Conservation (phyloP, 2,797 vertebrate genomes). For the Ambastaia sidthimunki region DNA sequence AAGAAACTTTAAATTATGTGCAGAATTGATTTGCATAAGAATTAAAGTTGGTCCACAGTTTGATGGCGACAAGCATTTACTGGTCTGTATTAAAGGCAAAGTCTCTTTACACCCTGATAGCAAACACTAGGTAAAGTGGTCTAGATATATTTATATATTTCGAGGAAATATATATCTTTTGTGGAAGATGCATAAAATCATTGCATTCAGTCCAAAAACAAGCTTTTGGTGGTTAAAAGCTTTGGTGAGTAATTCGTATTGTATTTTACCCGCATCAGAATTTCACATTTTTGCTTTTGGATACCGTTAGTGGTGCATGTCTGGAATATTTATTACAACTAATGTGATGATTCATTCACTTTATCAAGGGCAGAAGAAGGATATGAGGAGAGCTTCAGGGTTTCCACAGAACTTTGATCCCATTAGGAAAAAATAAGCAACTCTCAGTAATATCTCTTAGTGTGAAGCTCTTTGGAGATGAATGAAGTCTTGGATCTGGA, state of each 20-base stretch:
- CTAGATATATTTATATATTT: too few species aligned
- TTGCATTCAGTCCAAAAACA: neutral
- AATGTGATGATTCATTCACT: constrained; percentile 9
- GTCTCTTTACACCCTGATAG: neutral
- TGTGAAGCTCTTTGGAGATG: constrained; percentile 27
- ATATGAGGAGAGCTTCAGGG: constrained; percentile 26
- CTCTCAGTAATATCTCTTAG: constrained; percentile 37
- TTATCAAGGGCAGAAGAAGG: constrained; percentile 6
- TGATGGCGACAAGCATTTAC: neutral
- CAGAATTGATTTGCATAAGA: neutral
- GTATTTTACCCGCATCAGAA: constrained; percentile 1
- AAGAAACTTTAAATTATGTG: neutral
- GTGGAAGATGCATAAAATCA: too few species aligned
- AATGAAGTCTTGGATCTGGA: constrained; percentile 17
- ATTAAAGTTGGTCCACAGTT: neutral
- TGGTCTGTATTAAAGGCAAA: neutral
- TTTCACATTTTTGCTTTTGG: neutral
- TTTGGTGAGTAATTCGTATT: constrained; percentile 24
- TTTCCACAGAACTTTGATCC: constrained; percentile 39
- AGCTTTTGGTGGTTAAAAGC: constrained; percentile 22
- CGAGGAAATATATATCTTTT: too few species aligned
- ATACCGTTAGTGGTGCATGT: neutral
- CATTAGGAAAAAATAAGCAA: constrained; percentile 24
- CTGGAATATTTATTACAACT: constrained; percentile 29
- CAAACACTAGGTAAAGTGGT: neutral